Evolutionary conservation across 2,113 vertebrate genomes (phyloP), one percentile per base, ranked within the genome.

Genomic region (Apteryx mantelli): DNA sequence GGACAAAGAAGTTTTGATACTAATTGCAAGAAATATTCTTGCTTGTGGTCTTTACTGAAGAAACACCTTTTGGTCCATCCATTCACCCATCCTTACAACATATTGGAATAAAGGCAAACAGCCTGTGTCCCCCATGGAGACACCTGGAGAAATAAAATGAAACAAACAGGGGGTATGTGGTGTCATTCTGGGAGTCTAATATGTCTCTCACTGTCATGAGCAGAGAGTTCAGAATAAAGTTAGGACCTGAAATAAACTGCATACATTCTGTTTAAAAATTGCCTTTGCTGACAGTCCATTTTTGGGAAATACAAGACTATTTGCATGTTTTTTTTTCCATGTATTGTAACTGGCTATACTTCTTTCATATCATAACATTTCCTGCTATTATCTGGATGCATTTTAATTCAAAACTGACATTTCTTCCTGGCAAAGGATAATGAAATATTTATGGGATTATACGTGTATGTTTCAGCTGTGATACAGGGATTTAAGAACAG

Each of bases 371-470:
- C 30, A 58, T 53, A 87, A 19, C 46, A 78, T 88, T 88, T 91
- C 34, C 15, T 63, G 9, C 13, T 77, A 15, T 58, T 91, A 89
- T 61, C 13, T 19, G 24, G 50, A 89, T 65, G 36, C 3, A 55
- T 95, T 96, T 88, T 66, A 86, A 93, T 74, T 81, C 20, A 91
- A 91, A 46, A 3, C 7, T 52, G 42, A 32, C 9, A 60, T 83
- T 77, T 86, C 61, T 86, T 68, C 38, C n/a, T 66, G 71, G 24
- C 5, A 88, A 63, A 30, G 13, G n/a, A 2, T 86, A 64, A 78
- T 94, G 55, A 93, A 97, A 90, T 88, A 91, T 95, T 95, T 86
- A 90, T 90, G 55, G 20, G 11, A 32, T 83, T 90, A 53, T 55
- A 75, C 18, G 16, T 90, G 71, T 64, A 50, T 70, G 24, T 90